Evolutionary conservation across 1,140 invertebrate species (phyloP).

Genomic region (Tetramorium simillimum): DNA sequence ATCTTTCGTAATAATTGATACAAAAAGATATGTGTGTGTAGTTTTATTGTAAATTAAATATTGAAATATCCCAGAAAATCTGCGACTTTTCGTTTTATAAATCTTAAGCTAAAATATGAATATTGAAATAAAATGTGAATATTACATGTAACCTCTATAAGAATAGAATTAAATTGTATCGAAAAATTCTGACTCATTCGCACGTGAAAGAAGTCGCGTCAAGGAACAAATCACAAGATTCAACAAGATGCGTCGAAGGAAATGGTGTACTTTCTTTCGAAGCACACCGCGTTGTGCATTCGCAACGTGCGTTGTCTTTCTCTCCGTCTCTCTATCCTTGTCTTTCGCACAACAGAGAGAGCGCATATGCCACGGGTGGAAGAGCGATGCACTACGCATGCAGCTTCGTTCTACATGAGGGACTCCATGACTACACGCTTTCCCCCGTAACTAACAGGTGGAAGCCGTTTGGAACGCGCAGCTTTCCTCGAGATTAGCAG

Average conservation of each 20-base stretch:
- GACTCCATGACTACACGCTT: constrained; percentile 69
- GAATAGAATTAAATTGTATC: background rate
- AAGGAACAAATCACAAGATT: constrained; percentile 27
- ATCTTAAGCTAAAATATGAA: background rate
- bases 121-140: background rate
- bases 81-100: background rate
- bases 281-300: constrained; percentile 25
- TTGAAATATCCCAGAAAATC: background rate
- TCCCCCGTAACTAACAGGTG: constrained; percentile 71
- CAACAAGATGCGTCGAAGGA: constrained; percentile 51
- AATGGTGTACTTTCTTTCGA: constrained; percentile 47
- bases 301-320: background rate
- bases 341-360: background rate
- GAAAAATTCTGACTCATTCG: background rate
- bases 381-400: constrained; percentile 40
- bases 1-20: background rate
- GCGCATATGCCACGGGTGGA: constrained; percentile 40
- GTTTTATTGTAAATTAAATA: background rate
- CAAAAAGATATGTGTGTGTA: background rate
- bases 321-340: background rate
- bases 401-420: constrained; percentile 64
- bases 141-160: background rate
- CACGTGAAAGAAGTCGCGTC: constrained; percentile 2
- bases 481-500: constrained; percentile 72
- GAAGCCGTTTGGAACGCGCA: constrained; percentile 66